Base-by-base conservation (phyloP, 2,888 invertebrate genomes). In the Serrognathus titanus region DNA sequence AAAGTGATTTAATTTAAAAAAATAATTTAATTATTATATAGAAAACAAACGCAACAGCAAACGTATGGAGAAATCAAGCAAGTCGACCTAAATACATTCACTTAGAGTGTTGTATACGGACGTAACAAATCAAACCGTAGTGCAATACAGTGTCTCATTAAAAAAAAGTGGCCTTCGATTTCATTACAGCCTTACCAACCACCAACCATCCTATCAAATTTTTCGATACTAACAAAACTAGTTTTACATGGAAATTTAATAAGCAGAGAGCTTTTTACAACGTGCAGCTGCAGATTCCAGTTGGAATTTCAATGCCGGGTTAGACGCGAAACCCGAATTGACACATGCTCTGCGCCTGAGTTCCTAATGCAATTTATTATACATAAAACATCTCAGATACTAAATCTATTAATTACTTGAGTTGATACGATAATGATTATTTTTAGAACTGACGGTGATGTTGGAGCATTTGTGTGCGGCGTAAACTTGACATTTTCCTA, bases 21-120 rank as follows among this genome's bases (percentile, higher is more conserved):
- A 2, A 16, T 38, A 36, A 31, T 35, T 46, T 52, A 38, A 38
- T 46, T 38, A 52, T 41, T 36, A 53, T 3, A 47, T 52, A 35
- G 31, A 20, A 47, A 53, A 39, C 12, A 48, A 37, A 48, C 39
- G 41, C n/a, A 51, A 39, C 38, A 24, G 43, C 51, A 20, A 55
- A 55, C 49, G 31, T 37, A 24, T 43, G 55, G 55, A 55, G 55
- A 55, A 63, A 63, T 63, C 57, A 50, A 54, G 40, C 57, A 50
- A 54, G 40, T 38, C 60, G 62, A 62, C 62, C 62, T 53, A 60
- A 61, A 60, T 60, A 52, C 63, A 40, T 57, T 59, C 59, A 60
- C 60, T 60, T 57, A 45, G 45, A 37, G 50, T 45, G 49, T 31
- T 31, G 24, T 37, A 45, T 36, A 55, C 48, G 43, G 43, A 48